These are phyloP conservation scores for Listronotus bonariensis DNA, from an alignment of 1,140 invertebrate species.

Conservation along the genomic window DNA sequence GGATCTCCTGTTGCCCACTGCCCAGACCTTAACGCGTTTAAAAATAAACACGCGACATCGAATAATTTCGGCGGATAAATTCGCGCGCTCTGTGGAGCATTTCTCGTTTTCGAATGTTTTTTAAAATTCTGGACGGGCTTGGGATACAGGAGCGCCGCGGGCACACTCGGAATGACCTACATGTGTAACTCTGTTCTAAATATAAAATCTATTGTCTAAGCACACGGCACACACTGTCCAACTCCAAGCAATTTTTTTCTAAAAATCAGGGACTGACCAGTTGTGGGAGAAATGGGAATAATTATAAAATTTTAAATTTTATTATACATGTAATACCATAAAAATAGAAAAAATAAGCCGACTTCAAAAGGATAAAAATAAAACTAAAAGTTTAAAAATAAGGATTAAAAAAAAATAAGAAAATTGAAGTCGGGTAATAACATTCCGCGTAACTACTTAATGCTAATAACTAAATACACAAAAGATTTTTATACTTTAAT, in stretches of 20 bases:
- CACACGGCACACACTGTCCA: background rate
- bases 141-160: conserved; percentile 12
- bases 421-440: too few species aligned
- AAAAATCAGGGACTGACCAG: too few species aligned
- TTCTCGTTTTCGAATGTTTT: conserved; percentile 28
- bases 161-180: conserved; percentile 2
- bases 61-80: background rate
- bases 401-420: too few species aligned
- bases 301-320: too few species aligned
- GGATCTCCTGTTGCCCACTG: conserved; percentile 15
- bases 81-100: conserved; percentile 13
- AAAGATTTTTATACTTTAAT: too few species aligned
- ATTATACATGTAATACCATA: too few species aligned
- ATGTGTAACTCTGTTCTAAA: conserved; percentile 15
- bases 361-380: too few species aligned
- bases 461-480: too few species aligned
- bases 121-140: background rate
- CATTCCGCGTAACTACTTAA: too few species aligned
- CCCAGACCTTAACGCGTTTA: conserved; percentile 17
- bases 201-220: conserved; percentile 26
- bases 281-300: too few species aligned
- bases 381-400: too few species aligned
- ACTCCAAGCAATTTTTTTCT: background rate
- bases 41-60: conserved; percentile 23
- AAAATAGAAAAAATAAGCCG: too few species aligned